Percentiles rank a stretch among this genome's conserved stretches.
Evolutionary conservation across 2,888 invertebrate species (phyloP).

Genomic region (Lasioglossum morio): DNA sequence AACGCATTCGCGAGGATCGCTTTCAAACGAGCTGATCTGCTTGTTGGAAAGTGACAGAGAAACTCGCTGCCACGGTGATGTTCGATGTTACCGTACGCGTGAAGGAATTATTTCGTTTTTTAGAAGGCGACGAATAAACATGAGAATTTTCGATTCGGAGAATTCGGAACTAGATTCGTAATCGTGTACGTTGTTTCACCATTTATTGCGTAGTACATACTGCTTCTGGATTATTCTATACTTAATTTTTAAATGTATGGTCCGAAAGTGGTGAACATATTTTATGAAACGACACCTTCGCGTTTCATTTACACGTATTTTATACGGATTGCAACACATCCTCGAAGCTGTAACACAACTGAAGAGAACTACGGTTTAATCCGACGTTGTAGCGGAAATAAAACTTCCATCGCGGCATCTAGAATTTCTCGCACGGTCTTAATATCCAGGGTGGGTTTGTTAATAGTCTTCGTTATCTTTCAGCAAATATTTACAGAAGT

Average conservation of each 20-base stretch:
- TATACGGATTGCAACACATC: background rate
- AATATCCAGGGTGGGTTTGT: background rate
- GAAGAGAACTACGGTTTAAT: background rate
- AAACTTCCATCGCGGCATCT: background rate
- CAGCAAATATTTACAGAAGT: background rate
- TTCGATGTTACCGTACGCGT: background rate
- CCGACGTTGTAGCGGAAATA: background rate
- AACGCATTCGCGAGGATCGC: slow-evolving; percentile 11
- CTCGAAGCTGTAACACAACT: background rate
- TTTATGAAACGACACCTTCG: background rate
- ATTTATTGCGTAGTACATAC: background rate
- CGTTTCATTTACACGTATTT: background rate
- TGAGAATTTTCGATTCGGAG: background rate
- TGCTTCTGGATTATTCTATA: background rate
- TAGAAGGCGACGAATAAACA: background rate
- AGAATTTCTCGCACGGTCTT: background rate
- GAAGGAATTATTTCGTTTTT: background rate
- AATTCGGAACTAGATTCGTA: background rate
- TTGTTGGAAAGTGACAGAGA: slow-evolving; percentile 2
- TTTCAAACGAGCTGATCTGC: background rate
- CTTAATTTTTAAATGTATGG: background rate
- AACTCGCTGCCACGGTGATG: background rate
- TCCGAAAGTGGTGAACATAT: background rate
- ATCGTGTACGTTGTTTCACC: background rate
- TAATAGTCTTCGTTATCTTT: background rate